phyloP scores from a whole-genome alignment of 2,797 vertebrate genomes.

The Lutjanus argentimaculatus region DNA sequence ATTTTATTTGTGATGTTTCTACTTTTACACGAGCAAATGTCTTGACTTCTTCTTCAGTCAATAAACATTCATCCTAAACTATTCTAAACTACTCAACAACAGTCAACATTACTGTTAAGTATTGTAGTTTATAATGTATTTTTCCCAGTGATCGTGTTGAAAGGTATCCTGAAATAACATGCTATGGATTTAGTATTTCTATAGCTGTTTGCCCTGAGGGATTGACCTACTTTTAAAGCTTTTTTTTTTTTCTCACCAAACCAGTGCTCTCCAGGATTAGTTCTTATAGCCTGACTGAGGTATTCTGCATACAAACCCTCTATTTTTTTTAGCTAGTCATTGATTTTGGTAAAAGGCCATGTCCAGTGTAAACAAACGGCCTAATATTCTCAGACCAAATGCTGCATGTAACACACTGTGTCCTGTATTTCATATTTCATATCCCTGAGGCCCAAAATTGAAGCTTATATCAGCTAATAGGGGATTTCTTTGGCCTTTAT shows the following conservation, averaged over 20 bases:
- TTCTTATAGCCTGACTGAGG: not conserved
- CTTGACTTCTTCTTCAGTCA: not conserved
- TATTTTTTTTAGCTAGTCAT: not conserved
- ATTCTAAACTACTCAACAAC: too few relatives aligned
- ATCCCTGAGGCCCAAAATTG: not conserved
- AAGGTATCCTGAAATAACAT: not conserved
- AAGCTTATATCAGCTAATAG: not conserved
- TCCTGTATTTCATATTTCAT: too few relatives aligned
- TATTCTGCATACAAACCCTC: slow-evolving; percentile 1
- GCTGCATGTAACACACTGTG: not conserved
- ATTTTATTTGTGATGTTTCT: not conserved
- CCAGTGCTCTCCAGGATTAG: slow-evolving; percentile 16
- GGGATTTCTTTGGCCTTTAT: not conserved
- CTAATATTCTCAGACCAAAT: not conserved
- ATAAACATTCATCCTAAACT: not conserved
- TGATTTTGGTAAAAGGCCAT: not conserved
- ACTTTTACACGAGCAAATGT: not conserved
- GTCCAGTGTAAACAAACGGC: not conserved
- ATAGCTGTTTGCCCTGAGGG: slow-evolving; percentile 9
- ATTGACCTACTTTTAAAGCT: slow-evolving; percentile 26
- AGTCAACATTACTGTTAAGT: not conserved
- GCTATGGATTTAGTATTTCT: not conserved
- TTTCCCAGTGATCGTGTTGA: not conserved
- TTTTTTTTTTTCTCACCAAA: slow-evolving; percentile 22
- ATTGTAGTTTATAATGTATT: not conserved